These are phyloP conservation scores for Rhyacichthys aspro DNA, from an alignment of 2,797 vertebrate genomes.

Conservation along the genomic window DNA sequence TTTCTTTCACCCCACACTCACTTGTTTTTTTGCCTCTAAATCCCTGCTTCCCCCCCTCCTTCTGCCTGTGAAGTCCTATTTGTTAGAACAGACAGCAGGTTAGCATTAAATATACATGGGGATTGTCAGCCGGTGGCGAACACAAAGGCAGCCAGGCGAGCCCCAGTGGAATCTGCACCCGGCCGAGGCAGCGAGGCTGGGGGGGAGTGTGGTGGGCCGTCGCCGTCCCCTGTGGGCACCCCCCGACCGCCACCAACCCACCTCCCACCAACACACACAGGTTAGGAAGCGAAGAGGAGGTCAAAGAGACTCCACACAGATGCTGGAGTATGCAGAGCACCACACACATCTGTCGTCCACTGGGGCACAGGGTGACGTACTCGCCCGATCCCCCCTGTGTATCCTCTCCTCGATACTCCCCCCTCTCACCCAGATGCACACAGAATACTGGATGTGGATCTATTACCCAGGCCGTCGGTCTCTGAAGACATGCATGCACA, in stretches of 20 bases:
- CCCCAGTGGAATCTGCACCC: slow-evolving; percentile 68
- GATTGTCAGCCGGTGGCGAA: slow-evolving; percentile 82
- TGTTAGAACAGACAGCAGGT: slow-evolving; percentile 88
- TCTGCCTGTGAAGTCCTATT: slow-evolving; percentile 81
- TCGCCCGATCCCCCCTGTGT: slow-evolving; percentile 62
- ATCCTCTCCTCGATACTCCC: slow-evolving; percentile 48
- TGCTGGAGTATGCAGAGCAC: slow-evolving; percentile 52
- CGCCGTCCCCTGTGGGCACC: slow-evolving; percentile 50
- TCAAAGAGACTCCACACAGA: slow-evolving; percentile 66
- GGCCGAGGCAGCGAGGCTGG: slow-evolving; percentile 66
- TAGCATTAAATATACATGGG: slow-evolving; percentile 89
- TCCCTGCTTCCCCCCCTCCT: slow-evolving; percentile 39
- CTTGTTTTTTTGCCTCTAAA: slow-evolving; percentile 31
- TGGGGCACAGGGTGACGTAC: slow-evolving; percentile 81
- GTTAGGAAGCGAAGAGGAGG: slow-evolving; percentile 63
- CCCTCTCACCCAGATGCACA: slow-evolving; percentile 68
- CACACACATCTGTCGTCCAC: slow-evolving; percentile 76
- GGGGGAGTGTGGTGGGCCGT: slow-evolving; percentile 44
- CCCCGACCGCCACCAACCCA: slow-evolving; percentile 44
- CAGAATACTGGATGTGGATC: slow-evolving; percentile 70
- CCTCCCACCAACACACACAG: slow-evolving; percentile 37
- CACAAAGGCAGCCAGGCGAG: slow-evolving; percentile 77
- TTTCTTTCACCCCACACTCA: slow-evolving; percentile 8
- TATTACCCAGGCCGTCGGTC: slow-evolving; percentile 63
- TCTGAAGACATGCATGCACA: slow-evolving; percentile 54